Evolutionary conservation across 2,888 invertebrate species (phyloP).

Genomic region (Andrena fulva): DNA sequence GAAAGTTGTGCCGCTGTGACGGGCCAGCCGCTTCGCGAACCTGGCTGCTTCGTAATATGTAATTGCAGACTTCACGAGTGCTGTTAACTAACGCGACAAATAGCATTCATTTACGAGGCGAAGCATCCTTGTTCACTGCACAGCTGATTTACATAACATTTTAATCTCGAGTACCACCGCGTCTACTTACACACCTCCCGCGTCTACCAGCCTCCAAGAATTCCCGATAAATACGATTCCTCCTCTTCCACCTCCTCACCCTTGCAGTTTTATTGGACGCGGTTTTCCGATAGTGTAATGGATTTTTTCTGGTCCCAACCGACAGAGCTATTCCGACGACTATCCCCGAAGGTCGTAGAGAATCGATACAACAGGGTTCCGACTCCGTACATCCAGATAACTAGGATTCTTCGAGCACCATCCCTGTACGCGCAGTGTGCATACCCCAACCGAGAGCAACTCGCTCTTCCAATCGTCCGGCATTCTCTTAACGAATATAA

Average conservation of each 20-base stretch:
- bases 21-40: neutral
- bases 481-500: neutral
- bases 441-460: neutral
- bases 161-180: neutral
- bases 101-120: neutral
- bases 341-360: constrained; percentile 12
- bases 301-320: constrained; percentile 6
- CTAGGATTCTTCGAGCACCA: neutral
- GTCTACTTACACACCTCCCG: neutral
- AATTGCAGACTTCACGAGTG: constrained; percentile 5
- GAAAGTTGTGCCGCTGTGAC: constrained; percentile 20
- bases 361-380: constrained; percentile 17
- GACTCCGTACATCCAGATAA: neutral
- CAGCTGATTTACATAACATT: neutral
- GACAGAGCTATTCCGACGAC: constrained; percentile 7
- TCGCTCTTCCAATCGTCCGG: neutral
- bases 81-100: constrained; percentile 1
- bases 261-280: neutral
- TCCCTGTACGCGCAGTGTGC: neutral
- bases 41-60: neutral
- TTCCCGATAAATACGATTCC: neutral
- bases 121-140: neutral
- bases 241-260: neutral
- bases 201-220: neutral
- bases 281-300: neutral